Conservation (phyloP, 2,113 vertebrate genomes). For the Oplegnathus fasciatus region DNA sequence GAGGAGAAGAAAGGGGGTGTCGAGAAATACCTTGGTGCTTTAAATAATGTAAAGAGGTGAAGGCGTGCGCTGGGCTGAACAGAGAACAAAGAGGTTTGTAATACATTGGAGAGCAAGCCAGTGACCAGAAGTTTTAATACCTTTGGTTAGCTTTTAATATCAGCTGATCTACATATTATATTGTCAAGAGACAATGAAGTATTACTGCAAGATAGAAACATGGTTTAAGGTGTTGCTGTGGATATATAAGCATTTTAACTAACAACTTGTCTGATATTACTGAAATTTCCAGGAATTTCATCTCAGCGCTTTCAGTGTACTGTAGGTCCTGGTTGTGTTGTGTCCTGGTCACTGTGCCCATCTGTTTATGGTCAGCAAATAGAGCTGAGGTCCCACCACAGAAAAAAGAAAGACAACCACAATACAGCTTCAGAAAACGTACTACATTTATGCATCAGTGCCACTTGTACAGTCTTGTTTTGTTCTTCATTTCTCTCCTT, state of each 20-base stretch:
- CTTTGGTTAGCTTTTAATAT: conserved; percentile 5
- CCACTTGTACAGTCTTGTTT: background rate
- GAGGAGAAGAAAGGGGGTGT: conserved; percentile 11
- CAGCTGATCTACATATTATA: background rate
- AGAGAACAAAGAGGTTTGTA: conserved; percentile 51
- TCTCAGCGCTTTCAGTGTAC: background rate
- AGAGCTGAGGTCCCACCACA: background rate
- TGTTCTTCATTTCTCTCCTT: background rate
- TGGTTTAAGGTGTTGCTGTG: background rate
- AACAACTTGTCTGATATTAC: background rate
- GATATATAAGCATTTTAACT: background rate
- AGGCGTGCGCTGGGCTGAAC: conserved; percentile 33
- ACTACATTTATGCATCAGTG: background rate
- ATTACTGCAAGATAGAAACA: background rate
- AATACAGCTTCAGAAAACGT: background rate
- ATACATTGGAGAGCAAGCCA: background rate
- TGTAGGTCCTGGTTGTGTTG: too few relatives aligned
- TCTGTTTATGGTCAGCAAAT: background rate
- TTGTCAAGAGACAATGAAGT: background rate
- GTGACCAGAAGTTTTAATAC: background rate
- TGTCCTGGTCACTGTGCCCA: too few relatives aligned
- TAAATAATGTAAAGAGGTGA: conserved; percentile 74
- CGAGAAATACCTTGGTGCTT: conserved; percentile 43
- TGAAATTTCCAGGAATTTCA: background rate
- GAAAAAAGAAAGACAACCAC: background rate